Evolutionary conservation across 37 sponge, comb jelly and placozoan species (phyloP).

Genomic region (Cliona cf. orientalis): DNA sequence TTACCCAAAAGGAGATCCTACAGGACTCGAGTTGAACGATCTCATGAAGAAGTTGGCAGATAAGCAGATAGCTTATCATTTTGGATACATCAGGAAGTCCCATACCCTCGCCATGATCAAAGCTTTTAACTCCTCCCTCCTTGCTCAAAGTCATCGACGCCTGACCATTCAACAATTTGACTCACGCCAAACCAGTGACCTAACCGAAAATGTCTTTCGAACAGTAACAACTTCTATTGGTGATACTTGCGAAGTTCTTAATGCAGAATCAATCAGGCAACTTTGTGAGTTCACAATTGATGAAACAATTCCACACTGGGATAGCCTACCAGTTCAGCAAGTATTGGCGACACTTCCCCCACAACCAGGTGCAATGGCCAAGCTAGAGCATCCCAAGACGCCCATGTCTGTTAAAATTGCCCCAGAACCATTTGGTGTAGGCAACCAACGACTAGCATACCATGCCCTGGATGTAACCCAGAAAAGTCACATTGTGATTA

Average conservation of each 20-base stretch:
- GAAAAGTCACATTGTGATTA: background rate
- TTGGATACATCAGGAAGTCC: conserved; percentile 32
- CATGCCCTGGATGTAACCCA: conserved; percentile 22
- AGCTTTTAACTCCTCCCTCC: conserved; percentile 33
- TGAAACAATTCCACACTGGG: background rate
- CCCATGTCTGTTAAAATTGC: conserved; percentile 45
- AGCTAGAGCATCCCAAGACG: too few species aligned
- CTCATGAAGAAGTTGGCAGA: conserved; percentile 23
- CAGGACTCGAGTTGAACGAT: conserved; percentile 10
- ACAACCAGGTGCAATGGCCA: background rate
- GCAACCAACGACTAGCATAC: conserved; percentile 22
- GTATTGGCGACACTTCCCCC: background rate
- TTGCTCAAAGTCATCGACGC: background rate
- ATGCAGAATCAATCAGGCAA: background rate
- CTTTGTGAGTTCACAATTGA: background rate
- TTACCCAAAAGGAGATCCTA: conserved; percentile 47
- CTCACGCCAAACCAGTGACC: background rate
- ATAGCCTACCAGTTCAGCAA: background rate
- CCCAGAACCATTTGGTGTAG: conserved; percentile 34
- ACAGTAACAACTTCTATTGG: conserved; percentile 14
- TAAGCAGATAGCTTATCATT: conserved; percentile 31
- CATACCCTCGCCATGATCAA: conserved; percentile 31
- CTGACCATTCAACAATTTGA: conserved; percentile 25
- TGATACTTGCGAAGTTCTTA: too few species aligned
- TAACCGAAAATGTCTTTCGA: background rate